A percentile compares a stretch with the other conserved stretches of the same genome.
These are phyloP conservation scores for Drosophila vallismaia DNA, from an alignment of 2,888 invertebrate genomes.

Conservation along the genomic window DNA sequence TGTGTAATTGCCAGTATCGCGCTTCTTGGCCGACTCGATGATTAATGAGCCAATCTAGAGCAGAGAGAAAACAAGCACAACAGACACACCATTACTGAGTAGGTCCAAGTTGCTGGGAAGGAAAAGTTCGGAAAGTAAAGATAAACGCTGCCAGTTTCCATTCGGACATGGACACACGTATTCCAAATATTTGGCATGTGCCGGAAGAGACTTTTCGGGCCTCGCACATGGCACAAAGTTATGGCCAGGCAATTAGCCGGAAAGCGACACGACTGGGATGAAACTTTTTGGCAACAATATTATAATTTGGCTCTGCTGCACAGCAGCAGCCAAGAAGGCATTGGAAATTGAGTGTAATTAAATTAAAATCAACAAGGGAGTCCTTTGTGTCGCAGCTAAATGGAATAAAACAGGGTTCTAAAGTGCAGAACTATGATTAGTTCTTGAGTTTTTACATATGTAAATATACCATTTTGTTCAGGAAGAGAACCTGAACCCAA, in stretches of 20 bases:
- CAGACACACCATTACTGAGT: slow-evolving; percentile 16
- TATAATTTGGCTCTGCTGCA: slow-evolving; percentile 48
- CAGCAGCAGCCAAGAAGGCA: slow-evolving; percentile 36
- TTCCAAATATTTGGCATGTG: slow-evolving; percentile 49
- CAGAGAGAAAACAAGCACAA: slow-evolving; percentile 23
- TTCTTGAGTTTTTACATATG: neutral
- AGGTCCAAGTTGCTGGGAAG: slow-evolving; percentile 12
- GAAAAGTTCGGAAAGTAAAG: slow-evolving; percentile 27
- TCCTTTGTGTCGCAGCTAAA: slow-evolving; percentile 49
- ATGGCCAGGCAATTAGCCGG: slow-evolving; percentile 46
- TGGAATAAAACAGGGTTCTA: neutral
- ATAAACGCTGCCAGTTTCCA: slow-evolving; percentile 32
- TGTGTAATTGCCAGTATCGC: slow-evolving; percentile 91
- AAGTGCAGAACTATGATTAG: neutral
- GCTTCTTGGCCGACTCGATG: slow-evolving; percentile 84
- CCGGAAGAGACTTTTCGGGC: slow-evolving; percentile 14
- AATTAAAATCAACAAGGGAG: slow-evolving; percentile 76
- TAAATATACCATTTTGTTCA: too few species aligned
- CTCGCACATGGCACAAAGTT: slow-evolving; percentile 28
- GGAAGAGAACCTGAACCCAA: too few species aligned
- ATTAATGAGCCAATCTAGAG: slow-evolving; percentile 84
- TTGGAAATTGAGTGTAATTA: slow-evolving; percentile 74
- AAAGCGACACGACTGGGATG: slow-evolving; percentile 54
- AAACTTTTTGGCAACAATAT: slow-evolving; percentile 59
- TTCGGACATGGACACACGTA: slow-evolving; percentile 42